These are phyloP conservation scores for Lamproptera curius DNA, from an alignment of 2,888 invertebrate species.

Conservation along the genomic window DNA sequence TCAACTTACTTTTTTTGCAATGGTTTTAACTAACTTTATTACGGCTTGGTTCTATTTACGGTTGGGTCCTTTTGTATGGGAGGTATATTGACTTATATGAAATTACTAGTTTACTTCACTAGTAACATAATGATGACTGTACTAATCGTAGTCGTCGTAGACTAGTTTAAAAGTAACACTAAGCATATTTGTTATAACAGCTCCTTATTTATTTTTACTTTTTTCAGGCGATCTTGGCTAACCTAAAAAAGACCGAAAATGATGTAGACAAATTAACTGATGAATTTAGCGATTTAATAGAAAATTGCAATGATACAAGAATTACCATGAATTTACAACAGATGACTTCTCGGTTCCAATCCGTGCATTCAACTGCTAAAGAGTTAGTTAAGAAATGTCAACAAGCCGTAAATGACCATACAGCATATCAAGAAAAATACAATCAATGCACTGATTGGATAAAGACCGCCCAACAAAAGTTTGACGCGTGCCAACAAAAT, in stretches of 20 bases:
- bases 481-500: conserved; percentile 81
- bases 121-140: conserved; percentile 29
- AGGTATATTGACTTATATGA: no score
- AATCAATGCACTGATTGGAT: conserved; percentile 91
- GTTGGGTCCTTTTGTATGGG: no score
- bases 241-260: conserved; percentile 88
- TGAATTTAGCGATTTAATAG: conserved; percentile 90
- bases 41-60: conserved; percentile 20
- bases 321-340: conserved; percentile 94
- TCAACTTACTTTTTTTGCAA: conserved; percentile 17
- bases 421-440: conserved; percentile 88
- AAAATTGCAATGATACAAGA: conserved; percentile 90
- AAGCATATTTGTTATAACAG: conserved; percentile 13
- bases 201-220: conserved; percentile 13
- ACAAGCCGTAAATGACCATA: conserved; percentile 90
- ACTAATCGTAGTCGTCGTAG: conserved; percentile 73
- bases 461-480: conserved; percentile 84
- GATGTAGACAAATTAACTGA: conserved; percentile 93
- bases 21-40: conserved; percentile 22
- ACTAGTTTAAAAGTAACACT: conserved; percentile 46
- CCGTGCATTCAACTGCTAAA: conserved; percentile 91
- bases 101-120: conserved; percentile 13
- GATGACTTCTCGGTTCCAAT: conserved; percentile 92
- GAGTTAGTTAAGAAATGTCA: conserved; percentile 95
- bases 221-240: conserved; percentile 85